Conservation (phyloP, 1,140 invertebrate species). For the Drosophila murphyi region DNA sequence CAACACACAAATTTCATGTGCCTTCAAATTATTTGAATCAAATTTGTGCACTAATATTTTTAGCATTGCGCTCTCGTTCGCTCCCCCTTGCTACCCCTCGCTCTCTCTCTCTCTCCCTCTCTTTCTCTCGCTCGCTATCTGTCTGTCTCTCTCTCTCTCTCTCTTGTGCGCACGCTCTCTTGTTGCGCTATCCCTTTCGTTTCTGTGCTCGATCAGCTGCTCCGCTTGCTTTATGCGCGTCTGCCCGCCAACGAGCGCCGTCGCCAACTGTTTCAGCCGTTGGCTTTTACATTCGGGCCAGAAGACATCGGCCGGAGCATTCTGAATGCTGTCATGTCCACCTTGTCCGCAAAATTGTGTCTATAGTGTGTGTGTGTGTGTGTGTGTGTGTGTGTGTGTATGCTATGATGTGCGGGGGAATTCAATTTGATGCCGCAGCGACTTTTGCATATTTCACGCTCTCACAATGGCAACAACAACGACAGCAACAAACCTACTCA, state of each 20-base stretch:
- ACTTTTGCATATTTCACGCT: conserved; percentile 64
- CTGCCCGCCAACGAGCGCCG: conserved; percentile 67
- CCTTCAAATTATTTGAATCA: conserved; percentile 27
- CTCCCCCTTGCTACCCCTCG: not conserved
- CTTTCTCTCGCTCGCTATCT: not conserved
- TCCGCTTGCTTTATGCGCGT: conserved; percentile 38
- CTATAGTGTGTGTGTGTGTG: no score
- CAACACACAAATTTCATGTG: conserved; percentile 16
- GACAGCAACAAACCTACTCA: conserved; percentile 6
- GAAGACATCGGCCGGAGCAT: conserved; percentile 15
- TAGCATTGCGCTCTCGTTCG: conserved; percentile 8
- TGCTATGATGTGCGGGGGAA: not conserved
- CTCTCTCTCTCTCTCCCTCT: not conserved
- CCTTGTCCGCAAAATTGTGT: conserved; percentile 7
- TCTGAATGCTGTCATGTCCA: conserved; percentile 1
- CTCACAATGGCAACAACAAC: conserved; percentile 42
- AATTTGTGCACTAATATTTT: conserved; percentile 32
- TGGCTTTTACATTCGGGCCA: conserved; percentile 30
- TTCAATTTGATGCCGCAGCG: conserved; percentile 25
- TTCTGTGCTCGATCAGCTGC: conserved; percentile 64
- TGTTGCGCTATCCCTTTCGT: conserved; percentile 29
- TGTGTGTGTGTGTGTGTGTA: not conserved
- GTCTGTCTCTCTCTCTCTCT: not conserved
- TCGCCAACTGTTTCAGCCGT: conserved; percentile 61
- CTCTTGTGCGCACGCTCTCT: not conserved